Evolutionary conservation across 2,888 invertebrate species (phyloP).

Genomic region (Pterostichus madidus): DNA sequence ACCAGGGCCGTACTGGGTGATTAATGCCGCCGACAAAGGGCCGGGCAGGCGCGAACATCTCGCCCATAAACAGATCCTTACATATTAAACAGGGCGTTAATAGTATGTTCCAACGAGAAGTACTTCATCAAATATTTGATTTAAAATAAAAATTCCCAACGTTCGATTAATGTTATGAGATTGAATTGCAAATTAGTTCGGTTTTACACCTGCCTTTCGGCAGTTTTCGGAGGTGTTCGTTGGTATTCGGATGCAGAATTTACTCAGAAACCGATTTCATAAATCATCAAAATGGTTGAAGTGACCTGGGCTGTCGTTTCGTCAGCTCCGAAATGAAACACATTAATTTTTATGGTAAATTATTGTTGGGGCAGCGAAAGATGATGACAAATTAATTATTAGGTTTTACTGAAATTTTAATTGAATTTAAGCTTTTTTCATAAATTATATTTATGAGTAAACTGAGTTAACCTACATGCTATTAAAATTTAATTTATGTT

Average conservation of each 20-base stretch:
- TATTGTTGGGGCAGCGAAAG: neutral
- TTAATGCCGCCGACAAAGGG: constrained; percentile 41
- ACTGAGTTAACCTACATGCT: neutral
- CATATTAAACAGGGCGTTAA: constrained; percentile 18
- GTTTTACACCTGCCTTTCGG: constrained; percentile 56
- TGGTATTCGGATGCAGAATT: neutral
- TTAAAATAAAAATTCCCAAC: constrained; percentile 51
- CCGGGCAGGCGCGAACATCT: constrained; percentile 19
- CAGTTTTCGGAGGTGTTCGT: neutral
- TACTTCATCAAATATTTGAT: constrained; percentile 58
- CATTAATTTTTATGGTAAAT: constrained; percentile 56
- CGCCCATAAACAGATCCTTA: constrained; percentile 35
- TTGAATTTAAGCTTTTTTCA: constrained; percentile 40
- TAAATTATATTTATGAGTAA: neutral
- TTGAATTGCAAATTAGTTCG: constrained; percentile 55
- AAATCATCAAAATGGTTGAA: constrained; percentile 38
- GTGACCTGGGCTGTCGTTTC: constrained; percentile 13
- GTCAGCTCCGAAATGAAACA: constrained; percentile 9
- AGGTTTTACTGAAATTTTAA: constrained; percentile 51
- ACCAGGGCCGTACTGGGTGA: constrained; percentile 8
- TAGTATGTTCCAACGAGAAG: neutral
- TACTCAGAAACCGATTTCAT: constrained; percentile 9
- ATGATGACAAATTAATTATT: constrained; percentile 58
- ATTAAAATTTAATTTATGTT: constrained; percentile 3
- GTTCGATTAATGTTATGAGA: constrained; percentile 10